Evolutionary conservation across 2,888 invertebrate genomes (phyloP).

Genomic region (Melitaea athalia): DNA sequence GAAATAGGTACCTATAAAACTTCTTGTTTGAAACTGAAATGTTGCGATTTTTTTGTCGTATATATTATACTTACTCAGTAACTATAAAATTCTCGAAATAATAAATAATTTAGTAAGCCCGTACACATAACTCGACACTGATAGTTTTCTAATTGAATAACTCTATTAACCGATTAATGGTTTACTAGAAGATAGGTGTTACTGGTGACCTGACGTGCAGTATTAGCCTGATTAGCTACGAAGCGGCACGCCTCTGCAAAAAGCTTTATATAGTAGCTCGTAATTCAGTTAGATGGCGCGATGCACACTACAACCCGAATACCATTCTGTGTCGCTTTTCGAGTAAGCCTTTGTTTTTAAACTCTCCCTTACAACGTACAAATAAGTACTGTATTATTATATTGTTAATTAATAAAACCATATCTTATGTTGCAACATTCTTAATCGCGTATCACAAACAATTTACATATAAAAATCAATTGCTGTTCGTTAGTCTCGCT

Average conservation of each 20-base stretch:
- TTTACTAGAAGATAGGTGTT: conserved; percentile 42
- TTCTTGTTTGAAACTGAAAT: neutral
- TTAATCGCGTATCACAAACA: too few relatives aligned
- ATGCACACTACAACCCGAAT: conserved; percentile 50
- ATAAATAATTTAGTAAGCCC: neutral
- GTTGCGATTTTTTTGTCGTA: too few relatives aligned
- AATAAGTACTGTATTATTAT: neutral
- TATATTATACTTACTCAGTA: neutral
- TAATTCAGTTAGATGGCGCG: conserved; percentile 69
- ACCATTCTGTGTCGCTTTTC: conserved; percentile 42
- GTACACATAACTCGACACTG: conserved; percentile 15
- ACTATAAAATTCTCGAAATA: neutral
- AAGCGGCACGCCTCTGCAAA: conserved; percentile 64
- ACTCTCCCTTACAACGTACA: neutral
- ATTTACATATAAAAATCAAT: too few relatives aligned
- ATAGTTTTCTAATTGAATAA: conserved; percentile 56
- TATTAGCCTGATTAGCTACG: conserved; percentile 72
- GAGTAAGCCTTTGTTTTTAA: conserved; percentile 16
- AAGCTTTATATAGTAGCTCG: conserved; percentile 74
- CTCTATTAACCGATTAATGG: conserved; percentile 43
- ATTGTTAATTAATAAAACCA: neutral
- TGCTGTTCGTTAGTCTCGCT: too few relatives aligned
- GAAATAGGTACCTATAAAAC: neutral
- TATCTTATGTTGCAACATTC: too few relatives aligned
- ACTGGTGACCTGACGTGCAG: conserved; percentile 59